Conservation (phyloP, 1,140 invertebrate genomes). For the Hyles vespertilio region DNA sequence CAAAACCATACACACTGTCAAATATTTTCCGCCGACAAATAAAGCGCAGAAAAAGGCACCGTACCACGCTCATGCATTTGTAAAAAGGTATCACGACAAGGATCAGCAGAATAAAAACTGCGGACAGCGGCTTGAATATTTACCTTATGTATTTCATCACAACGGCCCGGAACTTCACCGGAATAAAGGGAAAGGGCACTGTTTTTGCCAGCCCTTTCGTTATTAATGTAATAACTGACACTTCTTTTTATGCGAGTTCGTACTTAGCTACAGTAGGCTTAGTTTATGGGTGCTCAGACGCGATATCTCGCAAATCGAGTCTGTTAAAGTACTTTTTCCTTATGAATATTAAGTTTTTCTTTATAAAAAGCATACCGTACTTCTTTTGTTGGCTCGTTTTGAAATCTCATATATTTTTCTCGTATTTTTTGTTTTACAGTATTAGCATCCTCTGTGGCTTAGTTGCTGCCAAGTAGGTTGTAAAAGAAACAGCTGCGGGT, state of each 20-base stretch:
- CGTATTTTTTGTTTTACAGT: too few relatives aligned
- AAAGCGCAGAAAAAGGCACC: conserved; percentile 8
- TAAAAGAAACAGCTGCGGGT: too few relatives aligned
- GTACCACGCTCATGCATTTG: conserved; percentile 20
- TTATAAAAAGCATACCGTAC: conserved; percentile 4
- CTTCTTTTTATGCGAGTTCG: conserved; percentile 63
- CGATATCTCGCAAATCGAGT: too few relatives aligned
- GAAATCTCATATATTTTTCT: too few relatives aligned
- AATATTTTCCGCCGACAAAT: neutral
- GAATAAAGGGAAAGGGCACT: conserved; percentile 61
- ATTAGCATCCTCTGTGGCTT: too few relatives aligned
- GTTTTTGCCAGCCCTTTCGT: conserved; percentile 52
- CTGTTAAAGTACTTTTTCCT: neutral
- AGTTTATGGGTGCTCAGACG: conserved; percentile 1
- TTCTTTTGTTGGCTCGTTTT: too few relatives aligned
- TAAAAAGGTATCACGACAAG: conserved; percentile 20
- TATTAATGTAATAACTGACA: conserved; percentile 72
- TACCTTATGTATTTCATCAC: conserved; percentile 29
- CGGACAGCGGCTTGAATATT: conserved; percentile 15
- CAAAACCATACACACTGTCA: neutral
- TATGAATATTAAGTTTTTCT: conserved; percentile 26
- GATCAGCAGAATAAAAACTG: conserved; percentile 20
- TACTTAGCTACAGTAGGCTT: conserved; percentile 47
- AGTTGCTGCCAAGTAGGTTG: too few relatives aligned
- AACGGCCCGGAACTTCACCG: conserved; percentile 37